Percentiles rank a stretch among this genome's conserved stretches.
Evolutionary conservation across 2,888 invertebrate genomes (phyloP).

Genomic region (Athalia rosae): DNA sequence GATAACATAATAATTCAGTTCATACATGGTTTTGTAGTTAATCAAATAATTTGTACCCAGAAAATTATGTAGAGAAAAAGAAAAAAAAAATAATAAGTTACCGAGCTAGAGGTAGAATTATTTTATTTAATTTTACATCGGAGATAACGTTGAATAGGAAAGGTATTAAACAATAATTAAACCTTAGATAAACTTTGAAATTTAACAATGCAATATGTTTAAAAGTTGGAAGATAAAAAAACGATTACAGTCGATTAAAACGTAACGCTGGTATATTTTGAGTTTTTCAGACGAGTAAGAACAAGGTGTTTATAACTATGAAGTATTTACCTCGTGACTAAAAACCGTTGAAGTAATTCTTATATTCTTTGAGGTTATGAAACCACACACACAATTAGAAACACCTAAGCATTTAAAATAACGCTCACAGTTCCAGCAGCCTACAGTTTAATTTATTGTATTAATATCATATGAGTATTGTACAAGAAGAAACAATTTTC

Average conservation of each 20-base stretch:
- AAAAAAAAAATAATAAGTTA: no score
- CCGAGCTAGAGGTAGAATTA: no score
- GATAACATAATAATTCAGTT: no score
- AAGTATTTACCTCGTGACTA: slow-evolving; percentile 2
- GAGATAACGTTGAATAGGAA: no score
- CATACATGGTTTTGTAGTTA: no score
- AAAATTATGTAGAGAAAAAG: no score
- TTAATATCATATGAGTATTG: no score
- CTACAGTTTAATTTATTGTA: neutral
- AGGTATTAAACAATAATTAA: no score
- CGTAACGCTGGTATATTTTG: neutral
- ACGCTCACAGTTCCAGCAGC: neutral
- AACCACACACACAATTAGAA: slow-evolving; percentile 3
- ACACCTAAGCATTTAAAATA: neutral
- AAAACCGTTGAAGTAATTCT: neutral
- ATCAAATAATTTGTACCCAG: no score
- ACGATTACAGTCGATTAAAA: neutral
- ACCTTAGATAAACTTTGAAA: neutral
- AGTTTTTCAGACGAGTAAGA: neutral
- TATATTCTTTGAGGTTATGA: slow-evolving; percentile 9
- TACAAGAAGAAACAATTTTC: no score
- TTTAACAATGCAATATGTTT: slow-evolving; percentile 4
- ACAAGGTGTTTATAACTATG: neutral
- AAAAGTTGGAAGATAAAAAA: neutral
- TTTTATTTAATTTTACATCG: no score